phyloP scores from a whole-genome alignment of 2,888 invertebrate species.

The Marronus borbonicus region DNA sequence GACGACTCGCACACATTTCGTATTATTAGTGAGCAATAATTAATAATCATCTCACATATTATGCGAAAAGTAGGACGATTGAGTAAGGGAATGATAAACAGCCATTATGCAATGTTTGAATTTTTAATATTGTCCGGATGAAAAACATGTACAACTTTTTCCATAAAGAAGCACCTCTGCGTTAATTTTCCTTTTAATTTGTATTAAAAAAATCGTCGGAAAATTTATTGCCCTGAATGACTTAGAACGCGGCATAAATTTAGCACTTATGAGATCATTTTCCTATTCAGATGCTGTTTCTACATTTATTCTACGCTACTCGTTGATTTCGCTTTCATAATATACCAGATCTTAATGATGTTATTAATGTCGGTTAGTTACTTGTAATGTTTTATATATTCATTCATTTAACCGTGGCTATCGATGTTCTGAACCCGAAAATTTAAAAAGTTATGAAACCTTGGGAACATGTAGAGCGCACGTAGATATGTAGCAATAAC shows the following conservation, averaged over 20 bases:
- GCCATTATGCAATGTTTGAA: conserved; percentile 34
- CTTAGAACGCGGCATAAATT: conserved; percentile 11
- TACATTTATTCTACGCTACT: neutral
- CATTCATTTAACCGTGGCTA: neutral
- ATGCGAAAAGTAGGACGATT: conserved; percentile 37
- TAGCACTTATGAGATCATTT: conserved; percentile 9
- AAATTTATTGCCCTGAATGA: neutral
- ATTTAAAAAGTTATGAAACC: too few species aligned
- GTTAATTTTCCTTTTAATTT: conserved; percentile 20
- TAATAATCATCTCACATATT: conserved; percentile 47
- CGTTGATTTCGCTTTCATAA: conserved; percentile 28
- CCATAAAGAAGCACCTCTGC: conserved; percentile 3
- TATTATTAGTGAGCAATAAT: conserved; percentile 40
- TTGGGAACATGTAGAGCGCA: too few species aligned
- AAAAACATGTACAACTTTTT: neutral
- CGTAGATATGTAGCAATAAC: too few species aligned
- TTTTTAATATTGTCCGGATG: neutral
- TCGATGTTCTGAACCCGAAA: too few species aligned
- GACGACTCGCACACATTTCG: conserved; percentile 24
- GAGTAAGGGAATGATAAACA: conserved; percentile 38
- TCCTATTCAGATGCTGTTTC: neutral
- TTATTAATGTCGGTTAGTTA: conserved; percentile 9
- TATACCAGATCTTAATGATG: neutral
- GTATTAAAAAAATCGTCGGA: conserved; percentile 11
- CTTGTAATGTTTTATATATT: neutral